Evolutionary conservation across 2,797 vertebrate genomes (phyloP).

Genomic region (Tenualosa ilisha): DNA sequence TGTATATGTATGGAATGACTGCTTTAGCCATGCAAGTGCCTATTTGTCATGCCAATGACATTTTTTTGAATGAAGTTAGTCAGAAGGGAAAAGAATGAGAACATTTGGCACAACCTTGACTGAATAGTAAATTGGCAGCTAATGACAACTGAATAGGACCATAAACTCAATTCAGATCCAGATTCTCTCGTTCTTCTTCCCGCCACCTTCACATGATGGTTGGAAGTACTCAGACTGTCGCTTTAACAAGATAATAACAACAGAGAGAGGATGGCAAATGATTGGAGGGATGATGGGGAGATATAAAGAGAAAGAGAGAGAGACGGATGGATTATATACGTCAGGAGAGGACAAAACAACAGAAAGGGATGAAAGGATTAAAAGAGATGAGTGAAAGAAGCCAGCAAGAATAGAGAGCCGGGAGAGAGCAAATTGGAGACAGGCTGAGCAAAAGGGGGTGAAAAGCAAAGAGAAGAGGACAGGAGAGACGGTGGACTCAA

Average conservation of each 20-base stretch:
- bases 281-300: neutral
- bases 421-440: neutral
- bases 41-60: too few relatives aligned
- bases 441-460: neutral
- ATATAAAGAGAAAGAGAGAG: neutral
- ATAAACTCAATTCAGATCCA: too few relatives aligned
- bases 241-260: neutral
- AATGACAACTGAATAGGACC: too few relatives aligned
- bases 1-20: too few relatives aligned
- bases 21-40: too few relatives aligned
- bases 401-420: neutral
- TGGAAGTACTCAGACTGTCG: too few relatives aligned
- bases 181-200: too few relatives aligned
- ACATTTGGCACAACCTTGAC: too few relatives aligned
- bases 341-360: neutral
- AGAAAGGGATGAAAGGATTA: constrained; percentile 5
- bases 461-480: neutral
- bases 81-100: too few relatives aligned
- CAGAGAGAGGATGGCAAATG: neutral
- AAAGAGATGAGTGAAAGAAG: neutral
- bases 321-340: neutral
- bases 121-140: too few relatives aligned
- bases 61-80: too few relatives aligned
- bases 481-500: constrained; percentile 4
- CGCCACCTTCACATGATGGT: too few relatives aligned